phyloP scores from a whole-genome alignment of 1,140 invertebrate species.

The Dufourea novaeangliae region DNA sequence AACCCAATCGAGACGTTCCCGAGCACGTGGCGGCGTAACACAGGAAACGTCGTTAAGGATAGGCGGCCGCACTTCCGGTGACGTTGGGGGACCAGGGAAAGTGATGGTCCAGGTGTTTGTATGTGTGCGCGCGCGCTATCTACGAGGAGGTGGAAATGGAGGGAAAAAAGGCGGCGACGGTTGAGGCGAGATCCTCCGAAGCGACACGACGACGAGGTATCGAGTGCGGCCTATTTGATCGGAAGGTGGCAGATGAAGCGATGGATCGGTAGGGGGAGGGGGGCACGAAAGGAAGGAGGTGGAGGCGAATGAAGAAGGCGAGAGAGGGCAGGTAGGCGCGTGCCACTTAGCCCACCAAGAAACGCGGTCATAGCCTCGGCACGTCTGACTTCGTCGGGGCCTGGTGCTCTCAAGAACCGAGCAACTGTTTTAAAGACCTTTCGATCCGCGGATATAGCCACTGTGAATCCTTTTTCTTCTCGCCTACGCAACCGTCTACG shows the following conservation, averaged over 20 bases:
- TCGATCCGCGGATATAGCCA: conserved; percentile 10
- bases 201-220: conserved; percentile 20
- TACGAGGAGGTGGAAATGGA: conserved; percentile 1
- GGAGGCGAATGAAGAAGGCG: conserved; percentile 23
- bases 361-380: conserved; percentile 82
- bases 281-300: conserved; percentile 5
- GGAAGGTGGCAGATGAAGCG: conserved; percentile 15
- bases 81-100: conserved; percentile 39
- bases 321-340: conserved; percentile 76
- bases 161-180: conserved; percentile 24
- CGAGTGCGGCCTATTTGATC: conserved; percentile 42
- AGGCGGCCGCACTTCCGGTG: conserved; percentile 16
- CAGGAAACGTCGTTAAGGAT: not conserved
- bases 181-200: conserved; percentile 4
- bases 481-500: not conserved
- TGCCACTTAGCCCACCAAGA: conserved; percentile 79
- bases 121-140: conserved; percentile 15
- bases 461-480: conserved; percentile 4
- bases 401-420: conserved; percentile 31
- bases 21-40: no score
- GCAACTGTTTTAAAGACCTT: conserved; percentile 32
- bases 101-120: conserved; percentile 23
- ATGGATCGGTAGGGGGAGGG: not conserved
- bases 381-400: conserved; percentile 70
- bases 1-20: no score